These are phyloP conservation scores for Trogon surrucura DNA, from an alignment of 2,113 vertebrate species.

Conservation along the genomic window DNA sequence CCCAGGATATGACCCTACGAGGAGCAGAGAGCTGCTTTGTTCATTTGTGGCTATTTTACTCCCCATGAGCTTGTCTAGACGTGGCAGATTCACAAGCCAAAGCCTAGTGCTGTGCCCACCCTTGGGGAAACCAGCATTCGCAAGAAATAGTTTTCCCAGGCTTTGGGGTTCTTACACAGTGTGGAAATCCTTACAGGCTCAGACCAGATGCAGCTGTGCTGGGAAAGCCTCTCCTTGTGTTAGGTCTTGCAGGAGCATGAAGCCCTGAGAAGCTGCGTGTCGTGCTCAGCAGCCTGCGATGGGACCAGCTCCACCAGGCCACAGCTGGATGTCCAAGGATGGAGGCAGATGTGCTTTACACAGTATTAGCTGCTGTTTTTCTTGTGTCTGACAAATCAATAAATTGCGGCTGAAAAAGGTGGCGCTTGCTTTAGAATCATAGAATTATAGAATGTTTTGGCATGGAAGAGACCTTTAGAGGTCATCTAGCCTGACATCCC, in stretches of 20 bases:
- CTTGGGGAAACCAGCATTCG: neutral
- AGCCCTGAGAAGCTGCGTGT: neutral
- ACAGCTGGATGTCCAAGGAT: neutral
- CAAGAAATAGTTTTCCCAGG: neutral
- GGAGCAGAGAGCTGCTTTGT: neutral
- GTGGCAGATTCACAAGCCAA: neutral
- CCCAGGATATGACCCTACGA: neutral
- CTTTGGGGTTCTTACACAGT: neutral
- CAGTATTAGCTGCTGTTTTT: neutral
- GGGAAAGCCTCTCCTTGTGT: neutral
- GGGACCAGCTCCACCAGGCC: accelerated
- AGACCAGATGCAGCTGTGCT: neutral
- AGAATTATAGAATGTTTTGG: too few species aligned
- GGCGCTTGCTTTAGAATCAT: too few species aligned
- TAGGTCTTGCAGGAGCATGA: neutral
- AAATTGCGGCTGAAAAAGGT: too few species aligned
- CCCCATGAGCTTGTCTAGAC: neutral
- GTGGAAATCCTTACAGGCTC: neutral
- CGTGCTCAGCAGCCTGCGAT: accelerated
- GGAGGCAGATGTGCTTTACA: neutral
- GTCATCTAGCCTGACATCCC: too few species aligned
- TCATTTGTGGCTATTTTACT: neutral
- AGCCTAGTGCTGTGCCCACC: neutral
- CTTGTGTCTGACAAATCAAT: neutral
- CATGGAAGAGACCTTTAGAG: too few species aligned